Conservation (phyloP, 2,888 invertebrate species). For the Drosophila maculinotata region DNA sequence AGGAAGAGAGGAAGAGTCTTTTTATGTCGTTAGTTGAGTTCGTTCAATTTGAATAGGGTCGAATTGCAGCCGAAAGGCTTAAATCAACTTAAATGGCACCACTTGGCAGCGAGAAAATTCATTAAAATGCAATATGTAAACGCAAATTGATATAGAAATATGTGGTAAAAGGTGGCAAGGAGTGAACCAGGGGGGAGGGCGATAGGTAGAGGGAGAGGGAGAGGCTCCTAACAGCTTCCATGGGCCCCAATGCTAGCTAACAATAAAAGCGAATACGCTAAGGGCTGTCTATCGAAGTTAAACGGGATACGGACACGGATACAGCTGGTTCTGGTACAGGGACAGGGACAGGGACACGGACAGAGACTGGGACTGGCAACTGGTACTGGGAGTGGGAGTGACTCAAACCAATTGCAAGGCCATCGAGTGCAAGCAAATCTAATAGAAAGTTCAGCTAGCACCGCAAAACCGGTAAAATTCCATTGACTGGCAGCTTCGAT, state of each 20-base stretch:
- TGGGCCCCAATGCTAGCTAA: conserved; percentile 3
- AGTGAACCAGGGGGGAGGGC: not conserved
- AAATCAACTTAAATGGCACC: conserved; percentile 27
- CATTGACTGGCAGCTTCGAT: conserved; percentile 66
- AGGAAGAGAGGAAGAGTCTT: too few relatives aligned
- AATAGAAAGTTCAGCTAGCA: conserved; percentile 54
- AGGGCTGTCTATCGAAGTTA: conserved; percentile 65
- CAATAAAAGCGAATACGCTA: conserved; percentile 38
- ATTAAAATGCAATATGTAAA: conserved; percentile 70
- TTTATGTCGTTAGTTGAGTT: not conserved
- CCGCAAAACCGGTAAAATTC: conserved; percentile 52
- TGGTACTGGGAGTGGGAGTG: not conserved
- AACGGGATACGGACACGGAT: conserved; percentile 49
- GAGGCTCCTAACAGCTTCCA: conserved; percentile 1
- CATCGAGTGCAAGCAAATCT: conserved; percentile 44
- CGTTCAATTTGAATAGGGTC: conserved; percentile 9
- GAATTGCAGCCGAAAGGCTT: conserved; percentile 48
- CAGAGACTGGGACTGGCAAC: conserved; percentile 1
- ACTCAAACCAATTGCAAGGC: conserved; percentile 53
- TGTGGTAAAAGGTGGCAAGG: conserved; percentile 31
- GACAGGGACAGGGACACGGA: too few relatives aligned
- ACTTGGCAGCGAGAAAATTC: conserved; percentile 52
- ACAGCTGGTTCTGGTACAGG: not conserved
- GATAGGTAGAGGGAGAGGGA: not conserved
- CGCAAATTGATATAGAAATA: conserved; percentile 57